phyloP scores from a whole-genome alignment of 2,113 vertebrate genomes.

The Neotoma lepida region DNA sequence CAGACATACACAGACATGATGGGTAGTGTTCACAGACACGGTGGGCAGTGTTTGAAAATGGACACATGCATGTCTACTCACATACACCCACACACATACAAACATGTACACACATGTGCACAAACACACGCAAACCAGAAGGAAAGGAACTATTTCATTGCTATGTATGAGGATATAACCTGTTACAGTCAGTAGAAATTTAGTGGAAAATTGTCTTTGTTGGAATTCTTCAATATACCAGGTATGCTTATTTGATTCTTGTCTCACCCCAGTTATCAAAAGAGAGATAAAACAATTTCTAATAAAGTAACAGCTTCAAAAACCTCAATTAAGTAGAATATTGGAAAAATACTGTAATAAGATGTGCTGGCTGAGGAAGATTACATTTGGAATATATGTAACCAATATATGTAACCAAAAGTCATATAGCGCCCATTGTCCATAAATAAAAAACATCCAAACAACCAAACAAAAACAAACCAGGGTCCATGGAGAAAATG shows the following conservation, averaged over 20 bases:
- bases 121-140: not conserved
- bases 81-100: not conserved
- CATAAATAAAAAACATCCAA: not conserved
- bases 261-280: not conserved
- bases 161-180: not conserved
- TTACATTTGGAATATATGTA: not conserved
- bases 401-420: not conserved
- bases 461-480: not conserved
- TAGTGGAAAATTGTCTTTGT: not conserved
- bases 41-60: not conserved
- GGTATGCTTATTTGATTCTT: not conserved
- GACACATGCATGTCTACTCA: not conserved
- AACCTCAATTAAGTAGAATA: not conserved
- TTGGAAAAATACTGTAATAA: not conserved
- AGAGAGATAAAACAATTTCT: constrained; percentile 8
- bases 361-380: not conserved
- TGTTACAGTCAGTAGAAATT: not conserved
- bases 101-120: not conserved
- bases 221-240: not conserved
- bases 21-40: too few species aligned
- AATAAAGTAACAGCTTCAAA: constrained; percentile 11
- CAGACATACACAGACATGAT: too few species aligned
- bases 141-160: not conserved
- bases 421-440: not conserved
- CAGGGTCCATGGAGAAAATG: not conserved